Evolutionary conservation across 2,888 invertebrate genomes (phyloP).

Genomic region (Polydesmus complanatus): DNA sequence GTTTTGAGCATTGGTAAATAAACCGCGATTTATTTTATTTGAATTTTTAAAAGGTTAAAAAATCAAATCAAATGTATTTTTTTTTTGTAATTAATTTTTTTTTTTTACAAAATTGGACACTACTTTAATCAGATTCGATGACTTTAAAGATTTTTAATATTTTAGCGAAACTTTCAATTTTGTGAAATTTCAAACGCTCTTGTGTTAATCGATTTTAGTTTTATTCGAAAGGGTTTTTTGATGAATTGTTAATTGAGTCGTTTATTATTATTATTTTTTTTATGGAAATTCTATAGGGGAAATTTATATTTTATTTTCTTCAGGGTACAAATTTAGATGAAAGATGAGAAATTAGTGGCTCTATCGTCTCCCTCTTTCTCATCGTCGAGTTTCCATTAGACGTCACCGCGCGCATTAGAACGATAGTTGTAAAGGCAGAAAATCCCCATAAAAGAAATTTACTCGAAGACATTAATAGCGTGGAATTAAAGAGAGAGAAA

Average conservation of each 20-base stretch:
- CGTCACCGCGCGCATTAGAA: not conserved
- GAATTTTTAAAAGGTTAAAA: too few relatives aligned
- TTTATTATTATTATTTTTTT: not conserved
- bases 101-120: too few relatives aligned
- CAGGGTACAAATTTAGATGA: not conserved
- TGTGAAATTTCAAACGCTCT: too few relatives aligned
- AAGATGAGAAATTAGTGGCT: not conserved
- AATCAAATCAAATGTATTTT: too few relatives aligned
- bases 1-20: too few relatives aligned
- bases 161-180: too few relatives aligned
- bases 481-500: not conserved
- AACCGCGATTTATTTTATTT: too few relatives aligned
- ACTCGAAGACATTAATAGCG: too few relatives aligned
- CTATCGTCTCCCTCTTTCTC: not conserved
- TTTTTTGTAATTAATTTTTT: too few relatives aligned
- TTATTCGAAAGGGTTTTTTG: conserved; percentile 9
- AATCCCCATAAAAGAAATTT: not conserved
- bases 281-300: conserved; percentile 6
- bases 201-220: too few relatives aligned
- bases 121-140: too few relatives aligned
- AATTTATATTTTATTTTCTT: not conserved
- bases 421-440: not conserved
- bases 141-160: too few relatives aligned
- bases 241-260: conserved; percentile 16
- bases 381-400: not conserved